Base-by-base conservation (phyloP, 2,888 invertebrate genomes). In the Stenchaetothrips biformis region DNA sequence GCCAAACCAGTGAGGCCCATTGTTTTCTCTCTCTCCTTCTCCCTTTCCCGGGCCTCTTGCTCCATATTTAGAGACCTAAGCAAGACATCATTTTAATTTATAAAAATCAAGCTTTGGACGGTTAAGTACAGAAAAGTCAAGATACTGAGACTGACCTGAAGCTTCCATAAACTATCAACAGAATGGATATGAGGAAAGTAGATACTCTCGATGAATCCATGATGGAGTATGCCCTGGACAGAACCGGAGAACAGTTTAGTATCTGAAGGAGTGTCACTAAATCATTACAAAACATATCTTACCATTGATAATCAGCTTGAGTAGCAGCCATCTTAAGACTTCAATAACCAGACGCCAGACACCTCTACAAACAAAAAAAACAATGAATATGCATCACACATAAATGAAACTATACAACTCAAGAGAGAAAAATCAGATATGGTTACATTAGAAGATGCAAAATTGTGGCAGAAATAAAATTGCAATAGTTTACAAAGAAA, bases 201-300 rank as follows among this genome's bases (percentile, higher is more conserved):
- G 97, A 98, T 82, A 98, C 95, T 85, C 98, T 92, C 83, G 97
- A 98, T 80, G 98, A 97, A 89, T 98, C 98, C 94, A 98, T 96
- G 87, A 98, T 94, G 87, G 95, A 95, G 88, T 97, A 96, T 81
- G 96, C 96, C 95, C 97, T 91, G 77, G 25, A 81, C 37, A 81
- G 81, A 59, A 53, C 80, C 79, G 59, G 77, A 80, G 67, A 25
- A 74, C 25, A 74, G 11, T 2, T 74, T 9, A 25, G 67, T 53
- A 18, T 59, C 18, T 59, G 37, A 37, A 37, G 37, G 37, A 37
- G 37, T 37, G 37, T 37, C 37, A 37, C 37, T 37, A 7, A 74
- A 25, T 74, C 8, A 74, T n/a, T n/a, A 8, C 2, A 6, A 53
- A 18, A 53, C 53, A 11, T 0, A 53, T 9, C 53, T 59, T 79